These are phyloP conservation scores for Hephaestus fuliginosus DNA, from an alignment of 2,797 vertebrate genomes.

Conservation along the genomic window DNA sequence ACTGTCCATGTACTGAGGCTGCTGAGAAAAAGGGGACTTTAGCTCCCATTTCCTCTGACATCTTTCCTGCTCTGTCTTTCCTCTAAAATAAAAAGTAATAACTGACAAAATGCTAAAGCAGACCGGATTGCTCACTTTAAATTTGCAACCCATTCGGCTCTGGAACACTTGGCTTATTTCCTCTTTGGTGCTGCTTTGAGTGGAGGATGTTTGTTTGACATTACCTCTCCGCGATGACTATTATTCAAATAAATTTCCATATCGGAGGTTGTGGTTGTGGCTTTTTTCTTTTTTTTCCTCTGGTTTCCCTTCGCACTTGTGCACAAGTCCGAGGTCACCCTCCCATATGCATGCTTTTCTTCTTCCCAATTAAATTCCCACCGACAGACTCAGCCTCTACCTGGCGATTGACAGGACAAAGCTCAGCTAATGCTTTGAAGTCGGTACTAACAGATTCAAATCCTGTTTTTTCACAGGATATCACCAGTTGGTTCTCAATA, in stretches of 20 bases:
- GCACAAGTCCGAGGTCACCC: slow-evolving; percentile 54
- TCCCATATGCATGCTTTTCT: slow-evolving; percentile 9
- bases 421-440: slow-evolving; percentile 57
- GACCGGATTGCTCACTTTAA: slow-evolving; percentile 24
- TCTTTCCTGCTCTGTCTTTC: slow-evolving; percentile 32
- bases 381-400: slow-evolving; percentile 35
- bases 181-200: slow-evolving; percentile 35
- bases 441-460: slow-evolving; percentile 49
- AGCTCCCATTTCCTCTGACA: slow-evolving; percentile 14
- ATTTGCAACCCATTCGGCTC: neutral
- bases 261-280: slow-evolving; percentile 41
- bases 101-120: slow-evolving; percentile 34
- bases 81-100: slow-evolving; percentile 2
- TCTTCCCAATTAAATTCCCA: slow-evolving; percentile 58
- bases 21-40: slow-evolving; percentile 13
- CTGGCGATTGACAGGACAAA: slow-evolving; percentile 41
- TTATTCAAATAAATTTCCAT: slow-evolving; percentile 70
- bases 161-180: slow-evolving; percentile 27
- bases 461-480: slow-evolving; percentile 25
- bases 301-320: slow-evolving; percentile 5
- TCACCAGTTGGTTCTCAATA: slow-evolving; percentile 48
- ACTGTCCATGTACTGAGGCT: slow-evolving; percentile 17
- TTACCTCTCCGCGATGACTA: slow-evolving; percentile 9
- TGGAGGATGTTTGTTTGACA: slow-evolving; percentile 39
- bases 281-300: neutral